Conservation (phyloP, 2,797 vertebrate genomes). For the Allenopithecus nigroviridis region DNA sequence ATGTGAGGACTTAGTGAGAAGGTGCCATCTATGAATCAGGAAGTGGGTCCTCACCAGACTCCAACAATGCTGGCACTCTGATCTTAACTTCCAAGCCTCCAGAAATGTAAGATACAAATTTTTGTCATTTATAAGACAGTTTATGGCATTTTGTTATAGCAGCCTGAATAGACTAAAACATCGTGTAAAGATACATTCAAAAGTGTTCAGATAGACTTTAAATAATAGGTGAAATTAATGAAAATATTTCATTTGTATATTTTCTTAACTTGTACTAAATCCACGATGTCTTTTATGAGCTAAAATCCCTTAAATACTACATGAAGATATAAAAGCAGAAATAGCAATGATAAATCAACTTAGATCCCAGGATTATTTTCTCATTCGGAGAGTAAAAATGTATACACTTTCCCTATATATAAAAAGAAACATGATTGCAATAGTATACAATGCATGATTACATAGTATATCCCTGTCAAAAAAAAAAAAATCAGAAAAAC, state of each 20-base stretch:
- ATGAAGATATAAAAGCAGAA: neutral
- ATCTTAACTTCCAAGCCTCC: neutral
- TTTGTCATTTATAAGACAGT: neutral
- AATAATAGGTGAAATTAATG: neutral
- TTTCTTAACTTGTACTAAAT: slow-evolving; percentile 12
- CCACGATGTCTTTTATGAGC: neutral
- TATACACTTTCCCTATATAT: neutral
- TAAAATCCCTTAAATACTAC: slow-evolving; percentile 4
- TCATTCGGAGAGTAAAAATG: neutral
- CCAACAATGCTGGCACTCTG: neutral
- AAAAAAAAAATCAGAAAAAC: neutral
- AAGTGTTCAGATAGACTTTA: neutral
- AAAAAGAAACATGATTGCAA: neutral
- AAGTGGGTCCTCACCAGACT: neutral
- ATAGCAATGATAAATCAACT: slow-evolving; percentile 25
- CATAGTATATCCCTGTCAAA: neutral
- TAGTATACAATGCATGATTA: neutral
- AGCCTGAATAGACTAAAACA: neutral
- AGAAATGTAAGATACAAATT: neutral
- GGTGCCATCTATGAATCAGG: neutral
- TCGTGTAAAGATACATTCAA: neutral
- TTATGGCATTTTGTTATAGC: neutral
- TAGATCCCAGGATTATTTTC: neutral
- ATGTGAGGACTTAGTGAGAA: neutral
- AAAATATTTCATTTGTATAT: neutral